Evolutionary conservation across 2,797 vertebrate genomes (phyloP).

Genomic region (Petrocephalus sullivani): DNA sequence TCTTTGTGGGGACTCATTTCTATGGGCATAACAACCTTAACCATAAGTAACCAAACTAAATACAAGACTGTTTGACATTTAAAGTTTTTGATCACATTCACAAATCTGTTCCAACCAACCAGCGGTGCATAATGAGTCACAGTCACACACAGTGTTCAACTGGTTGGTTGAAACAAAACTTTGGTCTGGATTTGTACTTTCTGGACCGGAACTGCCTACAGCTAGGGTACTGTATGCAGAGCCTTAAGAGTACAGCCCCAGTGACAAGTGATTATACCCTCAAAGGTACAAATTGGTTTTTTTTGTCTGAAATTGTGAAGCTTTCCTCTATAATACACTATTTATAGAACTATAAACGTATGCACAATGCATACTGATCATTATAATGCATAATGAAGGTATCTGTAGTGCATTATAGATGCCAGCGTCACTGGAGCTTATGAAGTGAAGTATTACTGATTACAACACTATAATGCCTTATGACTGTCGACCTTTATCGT

Average conservation of each 20-base stretch:
- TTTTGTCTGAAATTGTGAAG: not conserved
- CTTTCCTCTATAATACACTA: not conserved
- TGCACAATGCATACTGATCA: not conserved
- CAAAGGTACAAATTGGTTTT: not conserved
- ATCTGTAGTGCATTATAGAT: not conserved
- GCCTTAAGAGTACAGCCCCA: not conserved
- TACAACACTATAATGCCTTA: not conserved
- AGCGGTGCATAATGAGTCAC: too few species aligned
- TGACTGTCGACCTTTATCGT: not conserved
- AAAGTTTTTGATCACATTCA: too few species aligned
- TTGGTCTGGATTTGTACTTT: too few species aligned
- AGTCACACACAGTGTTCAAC: too few species aligned
- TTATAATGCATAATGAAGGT: not conserved
- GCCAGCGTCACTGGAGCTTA: not conserved
- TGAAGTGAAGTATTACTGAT: not conserved
- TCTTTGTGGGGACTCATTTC: too few species aligned
- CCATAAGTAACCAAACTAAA: too few species aligned
- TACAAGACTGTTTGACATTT: too few species aligned
- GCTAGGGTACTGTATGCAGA: not conserved
- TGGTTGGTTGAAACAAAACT: too few species aligned
- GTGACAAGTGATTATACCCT: not conserved
- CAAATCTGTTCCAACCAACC: too few species aligned
- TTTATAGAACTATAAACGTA: not conserved
- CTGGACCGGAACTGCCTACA: not conserved
- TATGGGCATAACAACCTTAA: not conserved